Evolutionary conservation across 2,888 invertebrate genomes (phyloP).

Genomic region (Lasioglossum malachurum): DNA sequence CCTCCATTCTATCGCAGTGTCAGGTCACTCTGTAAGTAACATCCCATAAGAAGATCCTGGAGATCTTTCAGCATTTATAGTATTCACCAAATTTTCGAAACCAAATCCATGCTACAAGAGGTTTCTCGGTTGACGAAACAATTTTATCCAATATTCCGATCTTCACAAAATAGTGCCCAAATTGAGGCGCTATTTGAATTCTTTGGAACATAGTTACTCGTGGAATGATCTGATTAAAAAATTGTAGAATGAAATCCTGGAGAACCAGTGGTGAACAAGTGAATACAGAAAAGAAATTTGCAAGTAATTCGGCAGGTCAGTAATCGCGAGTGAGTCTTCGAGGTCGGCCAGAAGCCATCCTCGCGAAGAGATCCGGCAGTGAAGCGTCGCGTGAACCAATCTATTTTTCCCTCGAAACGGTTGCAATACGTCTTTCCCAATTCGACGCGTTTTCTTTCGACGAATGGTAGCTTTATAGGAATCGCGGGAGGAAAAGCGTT

Average conservation of each 20-base stretch:
- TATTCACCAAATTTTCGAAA: background rate
- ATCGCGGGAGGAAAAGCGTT: conserved; percentile 15
- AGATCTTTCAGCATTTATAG: background rate
- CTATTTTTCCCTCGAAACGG: conserved; percentile 22
- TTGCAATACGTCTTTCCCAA: conserved; percentile 35
- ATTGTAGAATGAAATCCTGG: background rate
- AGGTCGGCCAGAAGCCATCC: conserved; percentile 1
- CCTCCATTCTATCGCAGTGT: background rate
- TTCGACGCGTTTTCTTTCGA: conserved; percentile 14
- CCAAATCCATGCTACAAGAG: background rate
- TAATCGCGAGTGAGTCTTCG: background rate
- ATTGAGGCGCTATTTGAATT: background rate
- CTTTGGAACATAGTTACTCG: background rate
- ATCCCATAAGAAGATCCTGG: background rate
- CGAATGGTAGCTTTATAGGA: background rate
- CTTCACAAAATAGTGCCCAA: too few relatives aligned
- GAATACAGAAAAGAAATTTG: background rate
- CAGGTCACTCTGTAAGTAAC: background rate
- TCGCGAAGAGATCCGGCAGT: background rate
- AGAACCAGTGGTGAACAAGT: background rate
- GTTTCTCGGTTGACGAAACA: too few relatives aligned
- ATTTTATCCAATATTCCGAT: too few relatives aligned
- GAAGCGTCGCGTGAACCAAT: conserved; percentile 16
- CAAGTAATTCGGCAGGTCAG: background rate
- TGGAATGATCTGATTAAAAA: background rate